Evolutionary conservation across 2,888 invertebrate genomes (phyloP).

Genomic region (Clepsis dumicolana): DNA sequence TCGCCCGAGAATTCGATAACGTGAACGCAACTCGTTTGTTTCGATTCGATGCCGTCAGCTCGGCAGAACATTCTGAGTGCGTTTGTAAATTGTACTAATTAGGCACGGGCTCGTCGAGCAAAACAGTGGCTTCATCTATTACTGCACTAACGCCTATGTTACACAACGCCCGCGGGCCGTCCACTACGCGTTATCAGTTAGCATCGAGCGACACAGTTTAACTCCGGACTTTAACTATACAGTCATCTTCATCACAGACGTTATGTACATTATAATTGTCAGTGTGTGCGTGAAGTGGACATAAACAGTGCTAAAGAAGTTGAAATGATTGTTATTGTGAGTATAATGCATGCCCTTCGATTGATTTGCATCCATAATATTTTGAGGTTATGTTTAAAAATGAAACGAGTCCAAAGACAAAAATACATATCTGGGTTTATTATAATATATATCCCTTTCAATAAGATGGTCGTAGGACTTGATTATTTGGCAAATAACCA

Average conservation of each 20-base stretch:
- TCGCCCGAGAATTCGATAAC: conserved; percentile 74
- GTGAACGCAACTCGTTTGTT: conserved; percentile 81
- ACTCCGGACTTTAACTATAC: conserved; percentile 36
- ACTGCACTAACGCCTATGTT: conserved; percentile 67
- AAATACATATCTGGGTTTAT: conserved; percentile 44
- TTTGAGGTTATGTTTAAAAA: conserved; percentile 79
- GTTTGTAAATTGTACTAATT: conserved; percentile 84
- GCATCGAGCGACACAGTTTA: conserved; percentile 37
- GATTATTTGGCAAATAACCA: conserved; percentile 45
- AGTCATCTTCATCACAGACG: conserved; percentile 66
- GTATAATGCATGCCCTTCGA: conserved; percentile 64
- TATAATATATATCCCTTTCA: conserved; percentile 30
- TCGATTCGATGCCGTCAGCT: conserved; percentile 81
- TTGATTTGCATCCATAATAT: conserved; percentile 57
- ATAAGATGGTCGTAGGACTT: conserved; percentile 34
- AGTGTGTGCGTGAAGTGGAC: conserved; percentile 80
- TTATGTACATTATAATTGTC: conserved; percentile 72
- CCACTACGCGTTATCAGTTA: conserved; percentile 39
- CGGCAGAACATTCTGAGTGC: conserved; percentile 73
- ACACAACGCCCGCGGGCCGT: conserved; percentile 63
- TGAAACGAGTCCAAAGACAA: conserved; percentile 43
- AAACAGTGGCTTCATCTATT: conserved; percentile 78
- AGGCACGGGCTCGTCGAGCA: conserved; percentile 76
- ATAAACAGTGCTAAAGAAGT: conserved; percentile 79
- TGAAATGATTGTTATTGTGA: conserved; percentile 79